Evolutionary conservation across 2,797 vertebrate genomes (phyloP).

Genomic region (Gephyroberyx darwinii): DNA sequence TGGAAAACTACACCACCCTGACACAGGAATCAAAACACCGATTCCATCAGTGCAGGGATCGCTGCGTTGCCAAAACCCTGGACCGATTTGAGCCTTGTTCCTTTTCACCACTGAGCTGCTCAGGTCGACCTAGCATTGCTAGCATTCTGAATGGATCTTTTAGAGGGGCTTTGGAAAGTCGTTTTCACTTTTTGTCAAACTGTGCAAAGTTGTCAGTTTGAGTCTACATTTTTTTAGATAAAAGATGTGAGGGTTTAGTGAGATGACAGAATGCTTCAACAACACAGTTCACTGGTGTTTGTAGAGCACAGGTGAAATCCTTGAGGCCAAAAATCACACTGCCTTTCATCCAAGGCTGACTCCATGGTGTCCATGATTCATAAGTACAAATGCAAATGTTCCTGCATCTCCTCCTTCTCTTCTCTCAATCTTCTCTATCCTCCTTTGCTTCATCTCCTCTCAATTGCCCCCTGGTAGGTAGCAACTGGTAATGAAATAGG

Average conservation of each 20-base stretch:
- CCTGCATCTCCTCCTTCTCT: neutral
- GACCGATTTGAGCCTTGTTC: conserved; percentile 34
- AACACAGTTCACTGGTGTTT: conserved; percentile 44
- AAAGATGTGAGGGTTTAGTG: conserved; percentile 11
- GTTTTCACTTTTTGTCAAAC: conserved; percentile 33
- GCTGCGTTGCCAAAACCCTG: conserved; percentile 40
- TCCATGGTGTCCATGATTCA: conserved; percentile 19
- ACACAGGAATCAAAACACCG: conserved; percentile 53
- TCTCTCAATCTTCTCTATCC: conserved; percentile 8
- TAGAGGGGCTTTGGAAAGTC: conserved; percentile 25
- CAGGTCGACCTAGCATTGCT: conserved; percentile 12
- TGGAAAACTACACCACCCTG: conserved; percentile 51
- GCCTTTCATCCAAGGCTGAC: conserved; percentile 31
- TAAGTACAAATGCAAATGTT: conserved; percentile 27
- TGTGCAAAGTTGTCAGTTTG: conserved; percentile 34
- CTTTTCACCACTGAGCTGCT: conserved; percentile 26
- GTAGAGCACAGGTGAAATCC: conserved; percentile 64
- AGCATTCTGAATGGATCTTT: conserved; percentile 46
- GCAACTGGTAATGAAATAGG: neutral
- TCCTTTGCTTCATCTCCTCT: neutral
- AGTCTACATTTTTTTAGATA: conserved; percentile 32
- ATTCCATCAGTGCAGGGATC: conserved; percentile 38
- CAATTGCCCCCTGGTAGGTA: neutral
- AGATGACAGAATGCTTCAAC: conserved; percentile 51
- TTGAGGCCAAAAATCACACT: conserved; percentile 46